Base-by-base conservation (phyloP, 2,113 vertebrate genomes). In the Cyprinodon brontotheroides region DNA sequence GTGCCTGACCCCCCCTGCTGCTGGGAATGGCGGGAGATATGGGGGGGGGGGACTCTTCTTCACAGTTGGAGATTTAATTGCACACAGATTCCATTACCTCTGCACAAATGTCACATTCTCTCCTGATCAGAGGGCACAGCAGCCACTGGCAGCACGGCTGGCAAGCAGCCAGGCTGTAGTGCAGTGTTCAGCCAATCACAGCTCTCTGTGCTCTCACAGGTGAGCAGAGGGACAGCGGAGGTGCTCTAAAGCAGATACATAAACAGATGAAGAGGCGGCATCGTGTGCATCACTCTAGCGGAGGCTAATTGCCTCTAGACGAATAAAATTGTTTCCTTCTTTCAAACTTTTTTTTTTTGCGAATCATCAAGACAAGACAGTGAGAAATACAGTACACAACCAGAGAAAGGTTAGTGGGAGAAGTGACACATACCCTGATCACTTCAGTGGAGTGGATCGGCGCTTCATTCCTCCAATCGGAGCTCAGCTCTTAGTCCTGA, bases 31-130 rank as follows among this genome's bases (percentile, higher is more conserved):
- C 70, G 81, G 90, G 89, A 86, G 79, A 88, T 88, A 73, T 75
- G 36, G 67, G 87, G 88, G 20, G 89, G n/a, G 91, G 76, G 86
- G 83, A 88, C 92, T 93, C 94, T 89, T 94, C 94, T 94, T 94
- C 94, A 91, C 92, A 94, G 93, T 93, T 93, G 93, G 94, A 91
- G 95, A 94, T 96, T 94, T 92, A 92, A 94, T 96, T 96, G 96
- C 95, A 93, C 93, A 93, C 92, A 92, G 94, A 97, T 97, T 96
- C 95, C 95, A 98, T 97, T 96, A 96, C 95, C 93, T 94, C 94
- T 89, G 94, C 84, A 92, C 95, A 96, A 98, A 97, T 96, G 96
- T 95, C 96, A 96, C 94, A 93, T 95, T 97, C 95, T 96, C 95
- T 97, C 95, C 94, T 95, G 94, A 97, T 96, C 95, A 95, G 95